A percentile compares a stretch with the other conserved stretches of the same genome.
These are phyloP conservation scores for Lamellibrachia luymesi DNA, from an alignment of 1,140 invertebrate genomes.

Conservation along the genomic window DNA sequence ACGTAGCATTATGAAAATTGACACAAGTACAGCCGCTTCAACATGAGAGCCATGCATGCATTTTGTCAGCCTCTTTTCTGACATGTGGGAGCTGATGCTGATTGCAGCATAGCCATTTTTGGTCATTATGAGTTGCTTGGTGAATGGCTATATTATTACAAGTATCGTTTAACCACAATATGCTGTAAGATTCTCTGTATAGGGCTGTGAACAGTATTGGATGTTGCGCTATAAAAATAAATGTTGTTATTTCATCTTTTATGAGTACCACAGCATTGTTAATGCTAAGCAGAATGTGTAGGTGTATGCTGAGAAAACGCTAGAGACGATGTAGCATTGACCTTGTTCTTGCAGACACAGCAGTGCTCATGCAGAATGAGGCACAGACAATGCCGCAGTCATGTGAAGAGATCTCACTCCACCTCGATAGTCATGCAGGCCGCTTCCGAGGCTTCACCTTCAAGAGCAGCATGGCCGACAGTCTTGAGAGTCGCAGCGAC, in stretches of 20 bases:
- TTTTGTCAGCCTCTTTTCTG: too few relatives aligned
- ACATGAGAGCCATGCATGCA: too few relatives aligned
- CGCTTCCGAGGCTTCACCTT: neutral
- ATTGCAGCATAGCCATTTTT: too few relatives aligned
- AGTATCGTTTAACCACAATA: too few relatives aligned
- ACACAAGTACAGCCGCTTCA: too few relatives aligned
- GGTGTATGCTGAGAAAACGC: neutral
- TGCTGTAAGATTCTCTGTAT: too few relatives aligned
- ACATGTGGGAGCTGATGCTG: too few relatives aligned
- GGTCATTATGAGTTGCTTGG: too few relatives aligned
- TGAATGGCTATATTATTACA: too few relatives aligned
- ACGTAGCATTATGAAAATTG: too few relatives aligned
- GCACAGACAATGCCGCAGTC: slow-evolving; percentile 9
- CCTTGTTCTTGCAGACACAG: slow-evolving; percentile 18
- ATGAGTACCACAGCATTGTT: neutral
- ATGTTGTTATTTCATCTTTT: neutral
- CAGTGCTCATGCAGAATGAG: slow-evolving; percentile 21
- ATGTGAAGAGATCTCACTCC: slow-evolving; percentile 5
- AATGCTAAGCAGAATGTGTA: neutral
- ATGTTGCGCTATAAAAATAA: too few relatives aligned
- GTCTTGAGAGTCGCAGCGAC: slow-evolving; percentile 21
- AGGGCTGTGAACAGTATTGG: too few relatives aligned
- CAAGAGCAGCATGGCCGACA: neutral
- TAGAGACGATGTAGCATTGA: neutral
- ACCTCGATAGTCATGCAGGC: neutral